Evolutionary conservation across 2,888 invertebrate species (phyloP), one percentile per base, ranked within the genome.

Genomic region (Scelioninae gen. 2): DNA sequence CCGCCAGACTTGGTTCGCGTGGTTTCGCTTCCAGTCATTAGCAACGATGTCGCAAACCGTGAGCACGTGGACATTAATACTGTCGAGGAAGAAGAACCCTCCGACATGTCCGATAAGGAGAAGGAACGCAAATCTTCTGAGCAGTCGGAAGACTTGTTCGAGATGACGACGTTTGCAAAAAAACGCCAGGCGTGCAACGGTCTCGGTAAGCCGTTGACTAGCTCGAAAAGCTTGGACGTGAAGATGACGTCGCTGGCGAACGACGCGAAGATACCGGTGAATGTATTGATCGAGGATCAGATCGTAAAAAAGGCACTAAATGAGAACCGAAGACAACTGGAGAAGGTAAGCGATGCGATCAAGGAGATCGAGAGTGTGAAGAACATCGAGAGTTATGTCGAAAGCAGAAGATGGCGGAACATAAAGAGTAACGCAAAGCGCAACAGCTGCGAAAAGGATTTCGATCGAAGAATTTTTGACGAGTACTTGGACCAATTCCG

Each of bases 1-100:
- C 88, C 89, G 57, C 91, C 92, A 0, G 90, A 88, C 67, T 88
- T 93, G 82, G 90, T 92, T 70, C 87, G 92, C 72, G 92, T 92
- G 33, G 90, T 92, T 55, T 92, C 92, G 1, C 86, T 92, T 75
- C 92, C 92, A 16, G 90, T 89, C 76, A 88, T 92, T 48, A 89
- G 90, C 63, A 88, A 88, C 31, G 89, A 89, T 43, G 78, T 82
- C 39, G 84, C 81, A 46, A 85, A 85, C 50, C 89, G 90, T 9
- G 90, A 90, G 35, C 90, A 91, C 16, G 57, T 80, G 11, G 80
- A 80, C 45, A 79, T 80, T 55, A 63, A 63, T 33, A 82, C 81
- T 10, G 81, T 81, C 4, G 81, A 81, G 45, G 82, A 82, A 64
- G 82, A 82, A 9, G 82, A 81, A 19, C 61, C 78, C 1, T 81